Conservation (phyloP, 2,888 invertebrate genomes). For the Drosophila histrio region DNA sequence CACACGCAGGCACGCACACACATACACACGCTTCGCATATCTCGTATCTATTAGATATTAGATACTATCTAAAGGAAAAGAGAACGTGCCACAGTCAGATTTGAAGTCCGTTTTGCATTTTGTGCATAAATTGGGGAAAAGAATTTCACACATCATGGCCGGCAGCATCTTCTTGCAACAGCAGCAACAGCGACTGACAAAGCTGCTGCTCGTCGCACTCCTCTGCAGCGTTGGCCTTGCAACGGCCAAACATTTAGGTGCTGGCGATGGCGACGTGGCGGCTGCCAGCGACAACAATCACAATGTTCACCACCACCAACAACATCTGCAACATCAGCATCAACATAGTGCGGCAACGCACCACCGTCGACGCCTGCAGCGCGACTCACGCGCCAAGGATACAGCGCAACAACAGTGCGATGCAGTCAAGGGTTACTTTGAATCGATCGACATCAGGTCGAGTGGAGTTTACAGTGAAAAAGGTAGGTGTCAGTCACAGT, state of each 20-base stretch:
- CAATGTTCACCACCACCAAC: conserved; percentile 33
- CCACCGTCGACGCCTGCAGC: conserved; percentile 76
- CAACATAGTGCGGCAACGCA: conserved; percentile 68
- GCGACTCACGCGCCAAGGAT: conserved; percentile 76
- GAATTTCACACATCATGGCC: conserved; percentile 53
- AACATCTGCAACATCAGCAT: conserved; percentile 56
- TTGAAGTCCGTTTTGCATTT: conserved; percentile 29
- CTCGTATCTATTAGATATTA: no score
- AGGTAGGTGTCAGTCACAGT: conserved; percentile 63
- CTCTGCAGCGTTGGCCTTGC: conserved; percentile 55
- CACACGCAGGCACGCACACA: not conserved
- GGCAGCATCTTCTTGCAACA: conserved; percentile 27
- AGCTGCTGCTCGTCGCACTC: conserved; percentile 52
- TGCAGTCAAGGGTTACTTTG: conserved; percentile 80
- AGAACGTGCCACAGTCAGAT: conserved; percentile 19
- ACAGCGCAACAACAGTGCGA: conserved; percentile 73
- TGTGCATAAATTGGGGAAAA: conserved; percentile 17
- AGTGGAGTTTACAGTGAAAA: conserved; percentile 81
- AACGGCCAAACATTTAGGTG: conserved; percentile 64
- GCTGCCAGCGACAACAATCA: conserved; percentile 25
- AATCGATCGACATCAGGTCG: conserved; percentile 82
- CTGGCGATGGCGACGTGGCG: conserved; percentile 33
- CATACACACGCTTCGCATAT: no score
- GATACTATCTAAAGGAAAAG: not conserved
- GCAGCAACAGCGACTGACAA: conserved; percentile 23